Evolutionary conservation across 2,113 vertebrate genomes (phyloP).

Genomic region (Limanda limanda): DNA sequence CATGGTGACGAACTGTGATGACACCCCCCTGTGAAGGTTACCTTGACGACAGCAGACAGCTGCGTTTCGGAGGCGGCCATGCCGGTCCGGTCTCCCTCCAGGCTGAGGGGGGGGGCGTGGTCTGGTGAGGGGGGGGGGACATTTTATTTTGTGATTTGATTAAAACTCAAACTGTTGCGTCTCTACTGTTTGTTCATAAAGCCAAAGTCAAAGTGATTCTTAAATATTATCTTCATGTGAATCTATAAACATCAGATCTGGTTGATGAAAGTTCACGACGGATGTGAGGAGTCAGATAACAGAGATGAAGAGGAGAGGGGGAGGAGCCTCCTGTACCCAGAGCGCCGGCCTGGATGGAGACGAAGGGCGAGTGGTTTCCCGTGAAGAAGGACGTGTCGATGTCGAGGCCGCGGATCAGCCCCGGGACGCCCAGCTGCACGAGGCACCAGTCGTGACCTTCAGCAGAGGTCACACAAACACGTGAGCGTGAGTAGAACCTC

Average conservation of each 20-base stretch:
- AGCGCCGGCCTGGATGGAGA: slow-evolving; percentile 80
- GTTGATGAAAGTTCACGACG: not conserved
- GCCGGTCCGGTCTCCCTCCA: slow-evolving; percentile 81
- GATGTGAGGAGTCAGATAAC: not conserved
- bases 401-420: slow-evolving; percentile 75
- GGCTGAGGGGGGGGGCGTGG: slow-evolving; percentile 37
- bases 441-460: slow-evolving; percentile 84
- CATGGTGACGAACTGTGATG: not conserved
- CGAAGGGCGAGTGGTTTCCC: slow-evolving; percentile 76
- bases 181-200: too few relatives aligned
- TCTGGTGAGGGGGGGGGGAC: slow-evolving; percentile 64
- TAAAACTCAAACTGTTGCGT: not conserved
- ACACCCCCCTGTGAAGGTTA: slow-evolving; percentile 39
- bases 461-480: not conserved
- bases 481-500: too few relatives aligned
- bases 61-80: slow-evolving; percentile 80
- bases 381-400: slow-evolving; percentile 85
- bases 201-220: too few relatives aligned
- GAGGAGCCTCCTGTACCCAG: slow-evolving; percentile 54
- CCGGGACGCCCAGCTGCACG: slow-evolving; percentile 78
- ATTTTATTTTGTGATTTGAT: not conserved
- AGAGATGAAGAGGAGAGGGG: not conserved
- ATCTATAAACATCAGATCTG: not conserved
- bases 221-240: too few relatives aligned
- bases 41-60: slow-evolving; percentile 75